A percentile compares a stretch with the other conserved stretches of the same genome.
Conservation (phyloP, 2,888 invertebrate species). For the Masnerella sp. region DNA sequence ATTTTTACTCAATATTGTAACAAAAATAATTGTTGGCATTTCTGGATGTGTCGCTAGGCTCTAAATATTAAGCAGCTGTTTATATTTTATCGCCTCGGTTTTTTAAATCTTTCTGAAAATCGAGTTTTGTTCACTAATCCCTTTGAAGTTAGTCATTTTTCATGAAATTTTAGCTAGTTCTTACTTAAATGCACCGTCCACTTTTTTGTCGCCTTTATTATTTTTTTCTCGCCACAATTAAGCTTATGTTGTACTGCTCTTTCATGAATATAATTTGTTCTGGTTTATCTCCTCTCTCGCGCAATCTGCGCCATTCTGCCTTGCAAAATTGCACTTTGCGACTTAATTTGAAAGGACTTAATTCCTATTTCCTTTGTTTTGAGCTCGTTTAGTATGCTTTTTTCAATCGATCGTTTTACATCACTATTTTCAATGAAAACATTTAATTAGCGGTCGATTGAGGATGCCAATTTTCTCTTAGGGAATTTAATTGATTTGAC, state of each 20-base stretch:
- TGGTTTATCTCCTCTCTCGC: slow-evolving; percentile 43
- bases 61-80: slow-evolving; percentile 14
- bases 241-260: slow-evolving; percentile 44
- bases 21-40: no score
- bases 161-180: slow-evolving; percentile 2
- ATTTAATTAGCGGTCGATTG: slow-evolving; percentile 23
- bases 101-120: slow-evolving; percentile 4
- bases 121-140: slow-evolving; percentile 22
- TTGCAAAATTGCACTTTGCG: slow-evolving; percentile 36
- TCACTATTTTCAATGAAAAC: slow-evolving; percentile 29
- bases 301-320: slow-evolving; percentile 27
- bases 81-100: slow-evolving; percentile 1
- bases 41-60: no score
- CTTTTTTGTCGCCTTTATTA: slow-evolving; percentile 15
- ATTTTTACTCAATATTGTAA: no score
- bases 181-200: slow-evolving; percentile 16
- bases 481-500: slow-evolving; percentile 7
- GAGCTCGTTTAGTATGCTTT: slow-evolving; percentile 2
- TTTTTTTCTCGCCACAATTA: slow-evolving; percentile 35
- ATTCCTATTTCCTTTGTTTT: slow-evolving; percentile 28
- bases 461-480: slow-evolving; percentile 17
- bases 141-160: slow-evolving; percentile 19
- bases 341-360: slow-evolving; percentile 39
- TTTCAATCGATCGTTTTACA: slow-evolving; percentile 25
- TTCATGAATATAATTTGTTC: slow-evolving; percentile 51